phyloP scores from a whole-genome alignment of 2,113 vertebrate species.

The Tachysurus vachellii region DNA sequence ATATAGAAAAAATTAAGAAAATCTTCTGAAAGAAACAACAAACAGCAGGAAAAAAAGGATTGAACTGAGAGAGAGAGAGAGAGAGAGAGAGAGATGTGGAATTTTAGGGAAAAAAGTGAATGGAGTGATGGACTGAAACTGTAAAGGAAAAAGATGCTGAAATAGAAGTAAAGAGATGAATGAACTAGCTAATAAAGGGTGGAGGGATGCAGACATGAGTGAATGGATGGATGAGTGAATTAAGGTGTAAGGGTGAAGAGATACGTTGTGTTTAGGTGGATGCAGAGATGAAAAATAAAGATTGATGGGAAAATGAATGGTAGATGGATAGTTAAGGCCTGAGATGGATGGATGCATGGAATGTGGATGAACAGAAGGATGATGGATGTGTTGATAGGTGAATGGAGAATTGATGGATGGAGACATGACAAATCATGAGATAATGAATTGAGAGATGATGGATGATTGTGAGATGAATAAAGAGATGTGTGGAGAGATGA shows the following conservation, averaged over 20 bases:
- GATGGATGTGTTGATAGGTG: neutral
- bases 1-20: neutral
- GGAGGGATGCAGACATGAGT: conserved; percentile 1
- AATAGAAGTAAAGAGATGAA: conserved; percentile 1
- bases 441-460: neutral
- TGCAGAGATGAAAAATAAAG: neutral
- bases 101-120: neutral
- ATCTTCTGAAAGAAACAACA: neutral
- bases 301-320: neutral
- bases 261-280: neutral
- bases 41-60: neutral
- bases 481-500: no score
- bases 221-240: neutral
- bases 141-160: neutral
- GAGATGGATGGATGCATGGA: conserved; percentile 12
- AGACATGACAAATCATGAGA: no score
- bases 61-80: conserved; percentile 16
- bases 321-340: no score
- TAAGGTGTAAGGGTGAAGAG: neutral
- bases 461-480: no score
- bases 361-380: neutral
- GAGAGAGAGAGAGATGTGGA: neutral
- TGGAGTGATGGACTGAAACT: neutral
- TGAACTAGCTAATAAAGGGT: no score
- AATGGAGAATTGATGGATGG: neutral